These are phyloP conservation scores for Chelonus formosanus DNA, from an alignment of 2,888 invertebrate species.

Conservation along the genomic window DNA sequence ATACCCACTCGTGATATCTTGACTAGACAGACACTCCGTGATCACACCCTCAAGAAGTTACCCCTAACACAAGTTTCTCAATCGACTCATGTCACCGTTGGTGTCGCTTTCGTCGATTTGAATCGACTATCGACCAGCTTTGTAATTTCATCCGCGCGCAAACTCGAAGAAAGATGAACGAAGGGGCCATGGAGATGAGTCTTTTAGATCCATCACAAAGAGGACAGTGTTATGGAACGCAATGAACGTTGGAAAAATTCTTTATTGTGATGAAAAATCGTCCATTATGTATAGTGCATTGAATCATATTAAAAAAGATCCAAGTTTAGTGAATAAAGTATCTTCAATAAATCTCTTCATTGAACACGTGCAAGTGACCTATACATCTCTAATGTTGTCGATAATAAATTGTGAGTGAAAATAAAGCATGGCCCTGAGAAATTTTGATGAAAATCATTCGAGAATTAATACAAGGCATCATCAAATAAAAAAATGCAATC, in stretches of 20 bases:
- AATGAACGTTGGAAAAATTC: neutral
- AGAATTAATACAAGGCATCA: no score
- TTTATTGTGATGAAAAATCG: slow-evolving; percentile 4
- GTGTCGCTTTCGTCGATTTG: slow-evolving; percentile 27
- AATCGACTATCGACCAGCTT: slow-evolving; percentile 29
- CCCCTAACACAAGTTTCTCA: slow-evolving; percentile 14
- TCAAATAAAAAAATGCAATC: slow-evolving; percentile 24
- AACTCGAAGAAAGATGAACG: slow-evolving; percentile 22
- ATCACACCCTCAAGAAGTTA: slow-evolving; percentile 10
- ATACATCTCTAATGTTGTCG: no score
- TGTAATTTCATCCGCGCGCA: slow-evolving; percentile 27
- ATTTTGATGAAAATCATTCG: neutral
- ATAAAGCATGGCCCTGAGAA: slow-evolving; percentile 22
- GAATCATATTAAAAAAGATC: neutral
- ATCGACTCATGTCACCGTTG: slow-evolving; percentile 1
- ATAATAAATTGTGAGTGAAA: no score
- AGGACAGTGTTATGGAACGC: slow-evolving; percentile 8
- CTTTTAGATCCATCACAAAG: slow-evolving; percentile 7
- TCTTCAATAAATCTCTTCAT: neutral
- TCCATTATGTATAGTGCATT: slow-evolving; percentile 6
- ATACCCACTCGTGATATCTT: slow-evolving; percentile 21
- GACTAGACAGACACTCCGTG: neutral
- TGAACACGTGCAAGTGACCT: no score
- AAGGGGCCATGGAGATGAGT: slow-evolving; percentile 14
- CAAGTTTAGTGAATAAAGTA: neutral